Base-by-base conservation (phyloP, 1,140 invertebrate genomes). In the Amyelois transitella region DNA sequence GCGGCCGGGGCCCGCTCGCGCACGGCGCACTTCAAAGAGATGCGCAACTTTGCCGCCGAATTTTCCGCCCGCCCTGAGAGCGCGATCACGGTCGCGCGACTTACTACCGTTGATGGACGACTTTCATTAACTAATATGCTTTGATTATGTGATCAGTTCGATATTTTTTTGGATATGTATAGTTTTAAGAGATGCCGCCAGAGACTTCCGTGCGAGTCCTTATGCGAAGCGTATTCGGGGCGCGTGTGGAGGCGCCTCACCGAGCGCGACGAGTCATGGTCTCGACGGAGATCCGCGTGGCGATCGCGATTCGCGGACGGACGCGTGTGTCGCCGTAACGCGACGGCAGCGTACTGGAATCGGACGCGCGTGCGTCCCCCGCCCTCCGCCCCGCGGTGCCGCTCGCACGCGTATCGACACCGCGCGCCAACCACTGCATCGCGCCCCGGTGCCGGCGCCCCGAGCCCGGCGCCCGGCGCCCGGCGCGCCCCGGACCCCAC, bases 391-490 rank as follows among this genome's bases (percentile, higher is more conserved):
- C 55, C 50, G 28, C 56, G 51, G 58, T 53, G 56, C 69, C 55
- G 59, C 61, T 75, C 70, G 67, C 73, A 73, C 78, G 62, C 80
- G 78, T 77, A 81, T 82, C 77, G 79, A 81, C 77, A 84, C 73
- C 77, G 72, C 68, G 66, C 67, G 68, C 71, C 69, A 67, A 76
- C 77, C 72, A 76, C 76, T 76, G 73, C 77, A 79, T 69, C 80
- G 72, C 69, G 69, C 53, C 60, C 55, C 58, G 62, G 55, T 55
- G 53, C 63, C 49, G 56, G 47, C 55, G 53, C 18, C 60, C 45
- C 57, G 59, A 52, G 52, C 52, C 58, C 57, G 61, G 66, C 69
- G 51, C 58, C 43, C 57, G 56, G 44, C 65, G 48, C 64, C 56
- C 69, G 58, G 62, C 62, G 66, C 66, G 52, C 55, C 55, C 58